These are phyloP conservation scores for Polypedilum vanderplanki DNA, from an alignment of 1,140 invertebrate genomes.

Conservation along the genomic window DNA sequence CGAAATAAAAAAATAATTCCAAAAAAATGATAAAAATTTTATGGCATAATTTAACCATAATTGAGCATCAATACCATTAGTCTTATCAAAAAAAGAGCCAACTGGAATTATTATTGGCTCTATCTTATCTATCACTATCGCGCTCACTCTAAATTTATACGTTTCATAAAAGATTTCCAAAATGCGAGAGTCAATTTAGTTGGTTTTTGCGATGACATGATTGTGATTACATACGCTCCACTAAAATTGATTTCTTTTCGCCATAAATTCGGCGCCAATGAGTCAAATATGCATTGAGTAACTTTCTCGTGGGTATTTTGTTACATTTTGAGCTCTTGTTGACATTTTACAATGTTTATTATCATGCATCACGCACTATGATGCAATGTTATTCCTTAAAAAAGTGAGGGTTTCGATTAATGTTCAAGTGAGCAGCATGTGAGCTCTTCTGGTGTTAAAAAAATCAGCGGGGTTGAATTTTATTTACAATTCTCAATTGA, in stretches of 20 bases:
- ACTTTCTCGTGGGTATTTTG: conserved; percentile 13
- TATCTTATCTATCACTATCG: background rate
- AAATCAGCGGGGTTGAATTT: conserved; percentile 12
- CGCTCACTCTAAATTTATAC: background rate
- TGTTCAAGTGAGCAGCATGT: background rate
- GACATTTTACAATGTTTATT: conserved; percentile 23
- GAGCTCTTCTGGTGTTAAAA: conserved; percentile 4
- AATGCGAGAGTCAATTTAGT: background rate
- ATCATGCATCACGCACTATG: background rate
- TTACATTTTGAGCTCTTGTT: conserved; percentile 4
- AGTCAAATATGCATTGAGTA: background rate
- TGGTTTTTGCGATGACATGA: too few species aligned
- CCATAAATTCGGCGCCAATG: background rate
- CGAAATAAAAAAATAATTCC: too few species aligned
- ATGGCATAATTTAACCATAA: too few species aligned
- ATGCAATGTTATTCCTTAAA: background rate
- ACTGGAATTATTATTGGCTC: background rate
- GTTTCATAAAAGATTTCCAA: background rate
- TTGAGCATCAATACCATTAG: too few species aligned
- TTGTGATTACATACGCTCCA: too few species aligned
- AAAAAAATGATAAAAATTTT: too few species aligned
- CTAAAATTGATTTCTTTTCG: too few species aligned
- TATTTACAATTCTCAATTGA: background rate
- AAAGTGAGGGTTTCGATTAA: conserved; percentile 5
- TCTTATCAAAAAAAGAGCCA: too few species aligned